phyloP scores from a whole-genome alignment of 1,140 invertebrate species.

The Meloidogyne chitwoodi region DNA sequence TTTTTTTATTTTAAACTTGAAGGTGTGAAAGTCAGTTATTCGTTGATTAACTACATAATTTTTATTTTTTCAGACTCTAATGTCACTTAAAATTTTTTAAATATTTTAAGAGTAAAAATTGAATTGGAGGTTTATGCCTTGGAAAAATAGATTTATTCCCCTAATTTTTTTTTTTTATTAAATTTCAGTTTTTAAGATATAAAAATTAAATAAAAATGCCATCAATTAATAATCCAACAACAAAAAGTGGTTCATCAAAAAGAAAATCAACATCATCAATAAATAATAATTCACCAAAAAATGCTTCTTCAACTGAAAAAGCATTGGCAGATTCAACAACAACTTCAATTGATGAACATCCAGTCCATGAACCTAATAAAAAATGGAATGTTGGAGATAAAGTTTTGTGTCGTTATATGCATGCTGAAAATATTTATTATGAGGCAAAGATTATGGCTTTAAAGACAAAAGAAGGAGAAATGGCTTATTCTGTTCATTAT shows the following conservation, averaged over 20 bases:
- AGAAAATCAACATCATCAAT: not conserved
- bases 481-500: constrained; percentile 28
- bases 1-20: too few relatives aligned
- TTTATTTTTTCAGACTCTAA: too few relatives aligned
- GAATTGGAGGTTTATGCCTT: too few relatives aligned
- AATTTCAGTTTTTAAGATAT: not conserved
- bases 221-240: not conserved
- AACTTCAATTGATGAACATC: not conserved
- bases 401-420: constrained; percentile 26
- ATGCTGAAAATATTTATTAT: constrained; percentile 24
- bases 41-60: too few relatives aligned
- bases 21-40: too few relatives aligned
- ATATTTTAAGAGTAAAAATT: too few relatives aligned
- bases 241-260: not conserved
- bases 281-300: not conserved
- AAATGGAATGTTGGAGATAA: constrained; percentile 19
- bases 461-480: constrained; percentile 21
- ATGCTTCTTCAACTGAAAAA: not conserved
- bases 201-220: not conserved
- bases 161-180: not conserved
- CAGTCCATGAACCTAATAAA: not conserved
- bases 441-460: constrained; percentile 30
- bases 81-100: too few relatives aligned
- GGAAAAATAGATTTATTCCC: too few relatives aligned
- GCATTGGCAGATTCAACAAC: not conserved